Base-by-base conservation (phyloP, 2,797 vertebrate species). In the Lateolabrax maculatus region DNA sequence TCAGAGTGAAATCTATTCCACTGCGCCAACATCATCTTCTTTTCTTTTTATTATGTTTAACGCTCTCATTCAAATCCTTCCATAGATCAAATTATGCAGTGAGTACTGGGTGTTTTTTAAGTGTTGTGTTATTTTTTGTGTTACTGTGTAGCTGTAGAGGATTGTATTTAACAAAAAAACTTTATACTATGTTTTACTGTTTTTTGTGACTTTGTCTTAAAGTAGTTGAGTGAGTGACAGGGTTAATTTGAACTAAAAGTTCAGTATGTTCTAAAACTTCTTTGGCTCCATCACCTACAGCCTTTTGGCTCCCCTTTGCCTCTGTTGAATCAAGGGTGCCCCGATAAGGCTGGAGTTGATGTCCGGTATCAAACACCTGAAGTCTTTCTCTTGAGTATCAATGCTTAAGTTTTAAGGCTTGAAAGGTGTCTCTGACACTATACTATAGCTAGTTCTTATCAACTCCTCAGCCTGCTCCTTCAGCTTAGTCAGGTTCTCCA, bases 41-140 rank as follows among this genome's bases (percentile, higher is more conserved):
- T 39, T 49, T 69, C 16, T 75, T 73, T 84, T 82, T 69, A 34
- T 71, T 53, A 43, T 75, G 63, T 85, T 80, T 60, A 71, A 43
- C 25, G 71, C 82, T 77, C 48, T 88, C 79, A 79, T 79, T 86
- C 51, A 72, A 70, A 88, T 83, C 58, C 53, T 56, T 79, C 75
- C 64, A 72, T 94, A 94, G 95, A 94, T 88, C 93, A 95, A 90
- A 94, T 95, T 72, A 89, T 93, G 29, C 93, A 89, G 92, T 95
- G 90, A 94, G 93, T 94, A 94, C 80, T 88, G 57, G 3, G 9
- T 84, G 56, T 79, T 73, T 25, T n/a, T 3, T 72, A 36, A 31
- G 27, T 77, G 66, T 71, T 68, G 39, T 84, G 34, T 48, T 58
- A 34, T 67, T 57, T 43, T 39, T 72, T 62, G 48, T 80, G 66